Evolutionary conservation across 1,140 invertebrate genomes (phyloP).

Genomic region (Idris sp.): DNA sequence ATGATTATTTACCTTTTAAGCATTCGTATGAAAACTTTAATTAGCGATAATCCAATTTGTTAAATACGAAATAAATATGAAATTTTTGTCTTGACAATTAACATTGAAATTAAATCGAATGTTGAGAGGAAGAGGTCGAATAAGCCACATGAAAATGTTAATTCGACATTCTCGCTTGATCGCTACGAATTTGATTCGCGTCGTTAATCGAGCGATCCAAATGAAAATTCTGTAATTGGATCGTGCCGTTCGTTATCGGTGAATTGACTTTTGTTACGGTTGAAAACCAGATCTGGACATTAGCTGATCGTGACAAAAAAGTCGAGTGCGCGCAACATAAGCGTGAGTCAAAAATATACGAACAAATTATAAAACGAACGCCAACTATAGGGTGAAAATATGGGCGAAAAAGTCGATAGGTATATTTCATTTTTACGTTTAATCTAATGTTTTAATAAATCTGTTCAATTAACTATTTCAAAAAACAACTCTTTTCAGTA

Average conservation of each 20-base stretch:
- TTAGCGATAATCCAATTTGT: too few relatives aligned
- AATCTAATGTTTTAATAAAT: conserved; percentile 42
- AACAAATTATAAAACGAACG: conserved; percentile 55
- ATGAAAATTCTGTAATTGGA: conserved; percentile 74
- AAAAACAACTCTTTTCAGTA: too few relatives aligned
- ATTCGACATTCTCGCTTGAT: conserved; percentile 36
- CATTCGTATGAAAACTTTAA: too few relatives aligned
- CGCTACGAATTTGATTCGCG: conserved; percentile 52
- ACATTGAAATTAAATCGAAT: too few relatives aligned
- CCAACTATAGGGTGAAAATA: conserved; percentile 31
- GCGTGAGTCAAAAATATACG: conserved; percentile 53
- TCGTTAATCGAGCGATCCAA: conserved; percentile 60
- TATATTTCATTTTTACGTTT: conserved; percentile 4
- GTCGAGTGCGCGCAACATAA: conserved; percentile 32
- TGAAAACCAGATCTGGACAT: conserved; percentile 58
- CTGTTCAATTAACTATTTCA: too few relatives aligned
- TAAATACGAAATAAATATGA: too few relatives aligned
- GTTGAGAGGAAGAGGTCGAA: too few relatives aligned
- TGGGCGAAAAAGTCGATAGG: conserved; percentile 29
- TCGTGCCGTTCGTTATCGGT: conserved; percentile 69
- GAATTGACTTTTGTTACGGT: conserved; percentile 72
- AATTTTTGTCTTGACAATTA: too few relatives aligned
- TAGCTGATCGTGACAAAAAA: conserved; percentile 58
- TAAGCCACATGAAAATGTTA: conserved; percentile 45
- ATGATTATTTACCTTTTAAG: too few relatives aligned